Conservation (phyloP, 2,113 vertebrate species). For the Procapra przewalskii region DNA sequence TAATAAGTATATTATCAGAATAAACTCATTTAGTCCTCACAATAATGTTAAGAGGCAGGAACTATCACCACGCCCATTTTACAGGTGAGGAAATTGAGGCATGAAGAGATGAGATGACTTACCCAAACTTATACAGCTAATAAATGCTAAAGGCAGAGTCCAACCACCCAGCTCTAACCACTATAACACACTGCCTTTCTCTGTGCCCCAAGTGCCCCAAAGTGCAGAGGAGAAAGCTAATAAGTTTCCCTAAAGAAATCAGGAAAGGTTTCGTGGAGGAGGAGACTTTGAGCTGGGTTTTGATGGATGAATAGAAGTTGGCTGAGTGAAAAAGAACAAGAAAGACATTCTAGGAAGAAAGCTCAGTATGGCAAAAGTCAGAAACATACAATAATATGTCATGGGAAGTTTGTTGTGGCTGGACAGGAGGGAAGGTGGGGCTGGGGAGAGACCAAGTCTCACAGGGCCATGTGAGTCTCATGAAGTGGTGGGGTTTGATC, state of each 20-base stretch:
- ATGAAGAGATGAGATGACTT: neutral
- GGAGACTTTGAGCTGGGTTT: neutral
- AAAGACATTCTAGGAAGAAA: neutral
- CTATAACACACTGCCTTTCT: neutral
- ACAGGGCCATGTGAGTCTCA: neutral
- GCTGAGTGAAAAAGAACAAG: neutral
- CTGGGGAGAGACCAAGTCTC: neutral
- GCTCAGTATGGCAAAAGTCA: neutral
- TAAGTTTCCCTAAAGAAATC: neutral
- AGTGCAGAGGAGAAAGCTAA: too few species aligned
- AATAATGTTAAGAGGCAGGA: neutral
- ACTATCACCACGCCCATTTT: neutral
- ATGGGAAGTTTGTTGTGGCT: neutral
- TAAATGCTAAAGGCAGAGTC: neutral
- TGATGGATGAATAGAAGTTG: conserved; percentile 24
- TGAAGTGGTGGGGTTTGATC: neutral
- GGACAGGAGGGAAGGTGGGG: neutral
- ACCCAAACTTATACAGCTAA: neutral
- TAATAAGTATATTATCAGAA: neutral
- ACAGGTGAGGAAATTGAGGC: neutral
- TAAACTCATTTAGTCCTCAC: neutral
- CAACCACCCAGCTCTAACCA: neutral
- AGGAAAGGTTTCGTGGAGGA: neutral
- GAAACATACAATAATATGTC: neutral
- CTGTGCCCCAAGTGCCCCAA: neutral